A percentile compares a stretch with the other conserved stretches of the same genome.
Conservation (phyloP, 2,888 invertebrate species). For the Dermolepida albohirtum region DNA sequence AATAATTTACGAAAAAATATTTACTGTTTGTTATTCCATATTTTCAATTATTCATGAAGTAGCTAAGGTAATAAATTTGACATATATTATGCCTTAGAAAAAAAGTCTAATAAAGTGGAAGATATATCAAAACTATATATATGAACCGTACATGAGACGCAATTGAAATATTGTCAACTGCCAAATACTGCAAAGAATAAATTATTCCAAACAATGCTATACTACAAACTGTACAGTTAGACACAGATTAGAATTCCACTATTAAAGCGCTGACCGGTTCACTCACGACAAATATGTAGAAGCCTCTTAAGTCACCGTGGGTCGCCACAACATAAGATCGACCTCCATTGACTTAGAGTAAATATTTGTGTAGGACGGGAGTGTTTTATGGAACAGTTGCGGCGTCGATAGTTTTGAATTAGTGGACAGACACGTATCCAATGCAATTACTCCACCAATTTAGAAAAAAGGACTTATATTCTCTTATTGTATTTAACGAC, state of each 20-base stretch:
- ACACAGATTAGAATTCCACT: constrained; percentile 32
- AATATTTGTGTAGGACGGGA: constrained; percentile 35
- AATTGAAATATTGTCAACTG: constrained; percentile 10
- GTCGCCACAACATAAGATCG: constrained; percentile 31
- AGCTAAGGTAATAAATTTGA: neutral
- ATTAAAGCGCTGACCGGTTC: constrained; percentile 30
- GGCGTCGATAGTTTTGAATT: no score
- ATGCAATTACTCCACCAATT: no score
- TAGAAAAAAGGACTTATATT: no score
- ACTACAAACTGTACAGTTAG: constrained; percentile 38
- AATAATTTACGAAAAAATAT: no score
- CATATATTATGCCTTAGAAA: neutral
- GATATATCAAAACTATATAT: constrained; percentile 7
- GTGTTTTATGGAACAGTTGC: constrained; percentile 15
- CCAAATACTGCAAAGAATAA: constrained; percentile 27
- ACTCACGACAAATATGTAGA: constrained; percentile 35
- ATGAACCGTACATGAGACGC: constrained; percentile 11
- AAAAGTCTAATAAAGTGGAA: constrained; percentile 1
- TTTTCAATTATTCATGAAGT: no score
- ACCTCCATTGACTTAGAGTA: constrained; percentile 34
- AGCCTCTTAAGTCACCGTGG: constrained; percentile 32
- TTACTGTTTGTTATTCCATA: no score
- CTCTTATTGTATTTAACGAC: neutral
- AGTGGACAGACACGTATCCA: no score
- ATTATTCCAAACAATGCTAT: constrained; percentile 35